phyloP scores from a whole-genome alignment of 2,888 invertebrate species.

The Agrotis exclamationis region DNA sequence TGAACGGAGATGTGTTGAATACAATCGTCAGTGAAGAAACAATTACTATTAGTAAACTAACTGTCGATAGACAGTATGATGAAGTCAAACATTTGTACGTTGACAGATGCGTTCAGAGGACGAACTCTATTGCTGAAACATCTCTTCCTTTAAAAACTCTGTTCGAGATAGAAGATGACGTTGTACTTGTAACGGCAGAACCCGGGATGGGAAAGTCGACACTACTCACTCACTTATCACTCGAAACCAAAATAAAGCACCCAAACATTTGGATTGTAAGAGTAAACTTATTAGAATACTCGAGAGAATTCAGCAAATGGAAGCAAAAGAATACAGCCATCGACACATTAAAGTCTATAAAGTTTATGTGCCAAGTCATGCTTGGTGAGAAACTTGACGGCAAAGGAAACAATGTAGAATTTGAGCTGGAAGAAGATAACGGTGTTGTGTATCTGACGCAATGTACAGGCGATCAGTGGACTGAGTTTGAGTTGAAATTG shows the following conservation, averaged over 20 bases:
- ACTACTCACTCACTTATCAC: conserved; percentile 35
- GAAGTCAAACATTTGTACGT: conserved; percentile 46
- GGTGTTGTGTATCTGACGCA: conserved; percentile 14
- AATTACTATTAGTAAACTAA: conserved; percentile 24
- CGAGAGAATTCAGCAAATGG: conserved; percentile 36
- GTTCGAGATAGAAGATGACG: not conserved
- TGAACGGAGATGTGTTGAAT: conserved; percentile 41
- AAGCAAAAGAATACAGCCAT: conserved; percentile 4
- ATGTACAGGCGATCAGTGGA: conserved; percentile 1
- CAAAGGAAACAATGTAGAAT: not conserved
- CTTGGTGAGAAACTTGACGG: not conserved
- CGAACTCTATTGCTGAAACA: too few relatives aligned
- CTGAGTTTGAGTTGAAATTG: conserved; percentile 25
- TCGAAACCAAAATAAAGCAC: conserved; percentile 41
- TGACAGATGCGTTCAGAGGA: conserved; percentile 21
- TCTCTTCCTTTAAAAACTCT: too few relatives aligned
- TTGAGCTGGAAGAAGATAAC: conserved; percentile 1
- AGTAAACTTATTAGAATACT: conserved; percentile 44
- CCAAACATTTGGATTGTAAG: conserved; percentile 53
- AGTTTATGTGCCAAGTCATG: conserved; percentile 22
- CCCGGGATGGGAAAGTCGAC: conserved; percentile 63
- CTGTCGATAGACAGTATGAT: conserved; percentile 32
- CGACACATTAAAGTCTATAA: conserved; percentile 13
- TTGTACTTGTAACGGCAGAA: conserved; percentile 42
- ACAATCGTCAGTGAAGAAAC: conserved; percentile 22